A percentile compares a stretch with the other conserved stretches of the same genome.
These are phyloP conservation scores for Gobius niger DNA, from an alignment of 2,113 vertebrate genomes.

Conservation along the genomic window DNA sequence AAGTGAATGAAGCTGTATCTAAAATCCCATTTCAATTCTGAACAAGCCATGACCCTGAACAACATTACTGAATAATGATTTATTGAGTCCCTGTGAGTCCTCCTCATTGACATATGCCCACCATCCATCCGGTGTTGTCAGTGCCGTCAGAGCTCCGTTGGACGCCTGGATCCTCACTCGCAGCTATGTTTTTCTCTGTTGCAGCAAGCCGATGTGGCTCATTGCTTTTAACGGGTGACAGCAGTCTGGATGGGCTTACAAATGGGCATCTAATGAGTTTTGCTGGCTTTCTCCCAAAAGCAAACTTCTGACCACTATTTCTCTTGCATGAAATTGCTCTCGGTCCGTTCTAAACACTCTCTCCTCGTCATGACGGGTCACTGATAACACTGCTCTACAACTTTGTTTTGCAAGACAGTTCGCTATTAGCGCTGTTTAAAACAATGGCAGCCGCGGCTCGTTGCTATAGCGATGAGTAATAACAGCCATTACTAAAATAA, in stretches of 20 bases:
- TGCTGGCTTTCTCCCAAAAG: constrained; percentile 47
- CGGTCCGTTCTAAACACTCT: constrained; percentile 24
- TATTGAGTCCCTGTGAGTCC: too few relatives aligned
- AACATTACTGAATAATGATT: too few relatives aligned
- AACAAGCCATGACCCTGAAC: too few relatives aligned
- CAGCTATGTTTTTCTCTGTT: constrained; percentile 28
- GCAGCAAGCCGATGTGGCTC: constrained; percentile 20
- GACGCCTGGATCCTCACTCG: constrained; percentile 37
- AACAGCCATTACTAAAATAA: constrained; percentile 78
- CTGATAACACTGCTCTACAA: constrained; percentile 35
- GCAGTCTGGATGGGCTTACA: constrained; percentile 58
- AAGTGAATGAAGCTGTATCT: too few relatives aligned
- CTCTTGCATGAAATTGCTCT: constrained; percentile 47
- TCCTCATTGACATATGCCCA: too few relatives aligned
- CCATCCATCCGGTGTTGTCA: constrained; percentile 56
- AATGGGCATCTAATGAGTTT: constrained; percentile 66
- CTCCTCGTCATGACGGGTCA: constrained; percentile 40
- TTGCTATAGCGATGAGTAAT: constrained; percentile 75
- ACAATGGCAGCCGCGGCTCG: constrained; percentile 61
- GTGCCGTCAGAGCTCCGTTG: constrained; percentile 43
- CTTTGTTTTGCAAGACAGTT: constrained; percentile 52
- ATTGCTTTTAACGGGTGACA: constrained; percentile 65
- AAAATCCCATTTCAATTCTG: too few relatives aligned
- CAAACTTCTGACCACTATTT: constrained; percentile 46
- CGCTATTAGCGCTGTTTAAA: constrained; percentile 63